These are phyloP conservation scores for Lutjanus erythropterus DNA, from an alignment of 2,113 vertebrate genomes.

Conservation along the genomic window DNA sequence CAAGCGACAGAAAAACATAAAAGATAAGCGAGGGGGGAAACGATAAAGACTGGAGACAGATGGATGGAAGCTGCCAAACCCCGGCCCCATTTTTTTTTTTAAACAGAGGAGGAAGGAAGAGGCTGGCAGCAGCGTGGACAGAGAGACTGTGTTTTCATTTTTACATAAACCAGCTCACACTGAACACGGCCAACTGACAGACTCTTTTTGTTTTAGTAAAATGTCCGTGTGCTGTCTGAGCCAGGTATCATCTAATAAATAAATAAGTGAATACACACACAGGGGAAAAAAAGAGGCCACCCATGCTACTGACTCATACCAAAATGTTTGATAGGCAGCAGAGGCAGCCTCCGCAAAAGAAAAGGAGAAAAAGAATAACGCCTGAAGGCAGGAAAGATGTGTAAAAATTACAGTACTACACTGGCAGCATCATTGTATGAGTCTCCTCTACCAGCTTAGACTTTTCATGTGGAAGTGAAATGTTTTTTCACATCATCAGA, in stretches of 20 bases:
- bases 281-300: not conserved
- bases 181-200: not conserved
- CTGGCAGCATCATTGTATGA: not conserved
- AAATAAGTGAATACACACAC: constrained; percentile 22
- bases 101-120: constrained; percentile 1
- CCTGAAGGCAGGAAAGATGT: constrained; percentile 3
- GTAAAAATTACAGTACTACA: not conserved
- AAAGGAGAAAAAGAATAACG: not conserved
- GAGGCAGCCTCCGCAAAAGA: constrained; percentile 2
- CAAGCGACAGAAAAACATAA: not conserved
- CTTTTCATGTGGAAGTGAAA: not conserved
- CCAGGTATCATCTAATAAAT: constrained; percentile 23
- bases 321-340: constrained; percentile 28
- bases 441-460: not conserved
- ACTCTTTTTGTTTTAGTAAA: not conserved
- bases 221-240: constrained; percentile 7
- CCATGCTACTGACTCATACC: constrained; percentile 26
- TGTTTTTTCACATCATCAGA: not conserved
- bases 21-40: not conserved
- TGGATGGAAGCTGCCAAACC: too few species aligned
- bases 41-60: not conserved
- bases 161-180: not conserved
- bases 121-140: not conserved
- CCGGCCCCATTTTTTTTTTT: not conserved
- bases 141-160: not conserved